Evolutionary conservation across 2,113 vertebrate genomes (phyloP).

Genomic region (Globicephala melas): DNA sequence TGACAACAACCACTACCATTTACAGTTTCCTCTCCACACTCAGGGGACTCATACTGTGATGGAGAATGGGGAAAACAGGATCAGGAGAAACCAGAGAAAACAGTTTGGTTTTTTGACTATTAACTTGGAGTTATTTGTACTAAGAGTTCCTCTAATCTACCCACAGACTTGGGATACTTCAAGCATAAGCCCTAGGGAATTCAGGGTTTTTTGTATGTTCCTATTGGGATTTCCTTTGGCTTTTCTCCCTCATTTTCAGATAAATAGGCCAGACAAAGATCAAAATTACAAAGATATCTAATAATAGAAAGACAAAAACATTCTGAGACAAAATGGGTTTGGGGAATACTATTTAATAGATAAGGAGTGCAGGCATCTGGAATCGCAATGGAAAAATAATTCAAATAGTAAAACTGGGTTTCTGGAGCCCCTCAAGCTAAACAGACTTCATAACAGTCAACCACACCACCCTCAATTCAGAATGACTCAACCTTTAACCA

Average conservation of each 20-base stretch:
- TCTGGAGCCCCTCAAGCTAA: neutral
- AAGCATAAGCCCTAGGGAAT: neutral
- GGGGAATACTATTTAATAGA: neutral
- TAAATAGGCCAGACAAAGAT: neutral
- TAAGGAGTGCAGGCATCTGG: neutral
- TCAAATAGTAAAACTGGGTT: neutral
- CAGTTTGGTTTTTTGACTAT: neutral
- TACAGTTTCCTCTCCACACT: neutral
- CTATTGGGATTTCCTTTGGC: neutral
- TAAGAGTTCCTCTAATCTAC: neutral
- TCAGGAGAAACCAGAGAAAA: neutral
- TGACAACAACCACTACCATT: neutral
- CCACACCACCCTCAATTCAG: neutral
- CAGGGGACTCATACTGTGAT: neutral
- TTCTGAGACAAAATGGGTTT: neutral
- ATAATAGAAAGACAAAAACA: neutral
- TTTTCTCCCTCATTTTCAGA: neutral
- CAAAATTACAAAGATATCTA: neutral
- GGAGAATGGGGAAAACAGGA: neutral
- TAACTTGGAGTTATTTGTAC: neutral
- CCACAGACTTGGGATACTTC: neutral
- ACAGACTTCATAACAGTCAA: neutral
- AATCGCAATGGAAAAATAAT: neutral
- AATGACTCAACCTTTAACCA: neutral
- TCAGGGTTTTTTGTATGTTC: neutral